Base-by-base conservation (phyloP, 2,797 vertebrate species). In the Rhyacichthys aspro region DNA sequence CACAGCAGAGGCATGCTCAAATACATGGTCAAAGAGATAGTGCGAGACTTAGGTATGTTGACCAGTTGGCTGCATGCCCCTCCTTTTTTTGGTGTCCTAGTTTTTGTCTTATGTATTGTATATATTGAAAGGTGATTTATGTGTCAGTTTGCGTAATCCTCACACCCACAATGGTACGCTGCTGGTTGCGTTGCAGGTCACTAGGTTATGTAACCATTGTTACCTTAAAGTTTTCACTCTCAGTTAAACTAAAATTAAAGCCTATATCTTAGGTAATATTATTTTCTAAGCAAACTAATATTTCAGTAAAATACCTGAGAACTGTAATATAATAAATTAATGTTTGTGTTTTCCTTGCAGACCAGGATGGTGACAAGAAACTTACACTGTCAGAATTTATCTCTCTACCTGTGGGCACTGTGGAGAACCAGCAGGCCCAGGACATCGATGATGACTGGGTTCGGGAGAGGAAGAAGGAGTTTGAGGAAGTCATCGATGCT, bases 21-120 rank as follows among this genome's bases (percentile, higher is more conserved):
- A 43, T 98, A 98, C 86, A 99, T 99, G 97, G 96, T 97, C 59
- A 96, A 95, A 78, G 96, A 99, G 89, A 98, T 99, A 0, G 89
- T 98, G 23, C 87, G 95, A 1, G 97, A 98, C 83, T 76, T 98
- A 19, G 97, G 97, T 98, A 88, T 1, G 0, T 41, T 28, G 23
- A 28, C 23, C 39, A 41, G 12, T 41, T 41, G 5, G n/a, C 14
- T 41, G 1, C n/a, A 12, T 12, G 14, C 7, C 14, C 39, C 14
- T 41, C 12, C 3, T 28, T 28, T 28, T 28, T 28, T 28, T 28
- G 19, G n/a, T n/a, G n/a, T n/a, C n/a, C n/a, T n/a, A n/a, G 19
- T 28, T 28, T 28, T 28, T 28, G 23, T 28, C 23, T 28, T 5
- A 28, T n/a, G n/a, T n/a, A n/a, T n/a, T n/a, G n/a, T n/a, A 28